phyloP scores from a whole-genome alignment of 2,888 invertebrate species.

The Scelioninae gen. 1 region DNA sequence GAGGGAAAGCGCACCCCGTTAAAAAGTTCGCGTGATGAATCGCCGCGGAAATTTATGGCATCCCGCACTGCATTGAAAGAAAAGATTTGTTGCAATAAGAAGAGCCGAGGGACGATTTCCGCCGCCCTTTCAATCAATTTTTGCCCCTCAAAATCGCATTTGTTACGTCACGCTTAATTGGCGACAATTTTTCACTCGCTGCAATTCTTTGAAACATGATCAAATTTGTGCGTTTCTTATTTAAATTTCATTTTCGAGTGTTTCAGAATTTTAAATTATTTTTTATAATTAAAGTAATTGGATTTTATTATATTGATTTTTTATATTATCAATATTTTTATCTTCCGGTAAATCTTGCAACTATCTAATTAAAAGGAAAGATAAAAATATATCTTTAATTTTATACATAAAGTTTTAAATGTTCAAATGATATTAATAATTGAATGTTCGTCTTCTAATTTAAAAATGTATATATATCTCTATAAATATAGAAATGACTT shows the following conservation, averaged over 20 bases:
- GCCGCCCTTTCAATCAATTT: constrained; percentile 59
- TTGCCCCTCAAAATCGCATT: constrained; percentile 51
- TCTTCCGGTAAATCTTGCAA: too few species aligned
- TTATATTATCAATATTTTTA: too few species aligned
- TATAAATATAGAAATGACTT: too few species aligned
- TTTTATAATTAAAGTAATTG: too few species aligned
- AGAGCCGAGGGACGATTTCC: constrained; percentile 36
- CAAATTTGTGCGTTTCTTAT: background rate
- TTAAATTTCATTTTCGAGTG: background rate
- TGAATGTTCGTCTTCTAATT: too few species aligned
- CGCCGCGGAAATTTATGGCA: constrained; percentile 61
- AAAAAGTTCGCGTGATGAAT: constrained; percentile 68
- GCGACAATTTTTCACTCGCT: constrained; percentile 30
- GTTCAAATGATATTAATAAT: too few species aligned
- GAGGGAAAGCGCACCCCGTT: constrained; percentile 41
- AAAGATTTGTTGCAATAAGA: constrained; percentile 65
- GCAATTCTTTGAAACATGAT: background rate
- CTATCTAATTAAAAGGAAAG: too few species aligned
- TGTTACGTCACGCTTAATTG: constrained; percentile 54
- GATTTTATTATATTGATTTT: too few species aligned
- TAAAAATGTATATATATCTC: too few species aligned
- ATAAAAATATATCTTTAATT: too few species aligned
- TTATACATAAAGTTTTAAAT: too few species aligned
- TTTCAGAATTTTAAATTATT: background rate
- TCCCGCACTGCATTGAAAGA: constrained; percentile 52